Evolutionary conservation across 1,140 invertebrate species (phyloP).

Genomic region (Drosophila tani): DNA sequence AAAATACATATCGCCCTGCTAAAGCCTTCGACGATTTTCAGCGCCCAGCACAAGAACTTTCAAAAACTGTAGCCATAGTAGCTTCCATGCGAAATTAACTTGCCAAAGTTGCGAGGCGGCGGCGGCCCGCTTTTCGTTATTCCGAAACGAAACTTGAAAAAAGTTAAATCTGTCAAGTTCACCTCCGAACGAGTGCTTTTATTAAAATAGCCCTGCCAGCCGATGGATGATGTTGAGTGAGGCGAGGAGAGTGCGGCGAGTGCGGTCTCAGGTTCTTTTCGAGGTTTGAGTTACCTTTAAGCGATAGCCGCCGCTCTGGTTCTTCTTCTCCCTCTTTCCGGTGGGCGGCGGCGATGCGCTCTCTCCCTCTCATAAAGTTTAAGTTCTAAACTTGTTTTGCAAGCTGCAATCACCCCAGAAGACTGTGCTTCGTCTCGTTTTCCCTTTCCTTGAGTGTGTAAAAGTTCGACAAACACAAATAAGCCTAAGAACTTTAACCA

Average conservation of each 20-base stretch:
- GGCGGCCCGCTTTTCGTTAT: constrained; percentile 65
- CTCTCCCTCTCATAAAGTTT: constrained; percentile 60
- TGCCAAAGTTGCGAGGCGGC: constrained; percentile 69
- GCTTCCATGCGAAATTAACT: constrained; percentile 82
- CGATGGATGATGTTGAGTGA: background rate
- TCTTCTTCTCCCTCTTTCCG: constrained; percentile 1
- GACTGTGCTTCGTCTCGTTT: constrained; percentile 4
- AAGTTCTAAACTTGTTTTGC: constrained; percentile 75
- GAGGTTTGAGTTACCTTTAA: constrained; percentile 12
- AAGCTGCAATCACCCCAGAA: constrained; percentile 57
- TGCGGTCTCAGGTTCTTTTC: constrained; percentile 32
- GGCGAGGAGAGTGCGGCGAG: background rate
- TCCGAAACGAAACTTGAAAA: constrained; percentile 79
- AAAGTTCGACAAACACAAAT: constrained; percentile 59
- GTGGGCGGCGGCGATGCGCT: background rate
- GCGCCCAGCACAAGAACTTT: constrained; percentile 84
- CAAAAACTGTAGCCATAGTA: constrained; percentile 83
- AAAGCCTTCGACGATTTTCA: constrained; percentile 83
- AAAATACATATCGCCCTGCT: constrained; percentile 73
- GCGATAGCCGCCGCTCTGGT: constrained; percentile 4
- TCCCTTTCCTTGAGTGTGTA: constrained; percentile 25
- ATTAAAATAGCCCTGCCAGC: constrained; percentile 44
- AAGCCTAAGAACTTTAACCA: constrained; percentile 40
- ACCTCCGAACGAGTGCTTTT: constrained; percentile 73
- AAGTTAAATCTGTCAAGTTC: constrained; percentile 83